Percentiles rank a stretch among this genome's conserved stretches.
Evolutionary conservation across 37 sponge, comb jelly and placozoan species (phyloP).

Genomic region (Mnemiopsis leidyi): DNA sequence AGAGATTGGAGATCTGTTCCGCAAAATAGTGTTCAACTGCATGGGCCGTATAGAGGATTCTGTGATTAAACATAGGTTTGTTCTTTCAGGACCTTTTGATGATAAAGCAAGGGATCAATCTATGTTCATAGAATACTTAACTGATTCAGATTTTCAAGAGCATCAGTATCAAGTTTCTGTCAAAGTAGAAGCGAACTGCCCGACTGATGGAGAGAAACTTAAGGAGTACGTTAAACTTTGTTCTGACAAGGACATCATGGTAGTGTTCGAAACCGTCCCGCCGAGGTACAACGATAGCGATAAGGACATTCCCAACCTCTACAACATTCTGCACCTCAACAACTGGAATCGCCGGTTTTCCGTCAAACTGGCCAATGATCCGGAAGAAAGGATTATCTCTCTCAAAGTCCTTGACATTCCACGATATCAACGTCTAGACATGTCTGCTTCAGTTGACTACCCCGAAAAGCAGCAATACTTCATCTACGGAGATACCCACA

Average conservation of each 20-base stretch:
- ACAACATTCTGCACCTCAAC: conserved; percentile 16
- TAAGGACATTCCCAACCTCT: background rate
- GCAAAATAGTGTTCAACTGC: background rate
- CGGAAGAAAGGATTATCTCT: background rate
- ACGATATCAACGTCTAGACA: conserved; percentile 12
- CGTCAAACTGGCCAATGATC: background rate
- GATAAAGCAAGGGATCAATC: background rate
- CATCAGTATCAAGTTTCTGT: conserved; percentile 24
- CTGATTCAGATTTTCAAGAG: background rate
- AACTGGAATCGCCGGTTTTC: background rate
- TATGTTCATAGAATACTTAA: background rate
- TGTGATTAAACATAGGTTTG: background rate
- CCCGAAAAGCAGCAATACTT: conserved; percentile 20
- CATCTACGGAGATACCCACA: background rate
- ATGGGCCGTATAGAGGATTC: background rate
- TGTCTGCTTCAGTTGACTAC: background rate
- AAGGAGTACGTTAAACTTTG: background rate
- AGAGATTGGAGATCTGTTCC: background rate
- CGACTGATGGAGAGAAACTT: background rate
- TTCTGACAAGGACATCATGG: background rate
- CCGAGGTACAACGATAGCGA: background rate
- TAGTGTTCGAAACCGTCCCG: background rate
- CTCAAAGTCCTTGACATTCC: conserved; percentile 36
- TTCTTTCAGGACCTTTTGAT: background rate
- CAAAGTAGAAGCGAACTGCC: background rate